Base-by-base conservation (phyloP, 2,797 vertebrate species). In the Varecia variegata region DNA sequence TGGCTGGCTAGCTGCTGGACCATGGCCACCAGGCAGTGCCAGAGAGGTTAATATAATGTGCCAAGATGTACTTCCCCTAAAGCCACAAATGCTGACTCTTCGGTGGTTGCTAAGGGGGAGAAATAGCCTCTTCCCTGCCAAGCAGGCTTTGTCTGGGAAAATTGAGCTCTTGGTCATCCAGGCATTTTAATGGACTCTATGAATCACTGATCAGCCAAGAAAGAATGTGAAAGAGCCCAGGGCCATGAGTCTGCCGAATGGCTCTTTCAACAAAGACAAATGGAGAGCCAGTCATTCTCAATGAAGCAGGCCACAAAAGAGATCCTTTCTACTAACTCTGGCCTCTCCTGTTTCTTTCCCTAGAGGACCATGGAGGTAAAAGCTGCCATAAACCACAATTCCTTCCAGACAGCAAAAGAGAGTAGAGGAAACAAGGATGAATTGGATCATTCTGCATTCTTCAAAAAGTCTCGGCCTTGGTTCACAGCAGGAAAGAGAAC, bases 171-270 rank as follows among this genome's bases (percentile, higher is more conserved):
- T 97, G 97, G 92, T 96, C 97, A 95, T 95, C 73, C 93, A 93
- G 93, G 90, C 95, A 96, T 97, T 97, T 97, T 96, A 96, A 96
- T 95, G 74, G 93, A 95, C 93, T 97, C 95, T 15, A n/a, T 97
- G 97, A 97, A 97, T 96, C 95, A 96, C 95, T 94, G 93, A 95
- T 95, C 85, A 95, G 85, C 81, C 58, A 67, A 43, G 92, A 88
- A 93, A 95, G 90, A 96, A 86, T 87, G 91, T 62, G 35, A 93
- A 92, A 79, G 62, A 90, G 90, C 56, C 76, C 87, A 54, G 43
- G 81, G 56, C 90, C 93, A 74, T 79, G 45, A 52, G 84, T 40
- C 54, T 65, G 58, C 81, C 94, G 96, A 96, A 93, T 94, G 93
- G 88, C 67, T 96, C 88, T 96, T 97, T 94, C 88, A 94, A 94